These are phyloP conservation scores for Drosophila algonquin DNA, from an alignment of 2,888 invertebrate genomes.

Conservation along the genomic window DNA sequence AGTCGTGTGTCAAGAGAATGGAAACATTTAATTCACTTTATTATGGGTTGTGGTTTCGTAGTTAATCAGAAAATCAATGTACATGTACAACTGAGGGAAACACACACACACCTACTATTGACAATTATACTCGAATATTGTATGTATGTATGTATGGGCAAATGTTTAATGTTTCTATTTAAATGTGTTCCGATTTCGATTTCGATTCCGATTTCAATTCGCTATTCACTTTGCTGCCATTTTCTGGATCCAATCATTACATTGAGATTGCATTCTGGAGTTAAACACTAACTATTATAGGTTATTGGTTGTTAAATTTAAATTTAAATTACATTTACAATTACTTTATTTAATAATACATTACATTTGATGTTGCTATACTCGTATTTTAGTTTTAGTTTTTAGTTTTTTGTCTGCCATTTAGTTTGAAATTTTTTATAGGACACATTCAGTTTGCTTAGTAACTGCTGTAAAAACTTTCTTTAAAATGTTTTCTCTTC, in stretches of 20 bases:
- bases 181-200: slow-evolving; percentile 33
- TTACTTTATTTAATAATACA: slow-evolving; percentile 49
- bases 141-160: slow-evolving; percentile 36
- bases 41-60: slow-evolving; percentile 59
- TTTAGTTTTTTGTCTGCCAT: slow-evolving; percentile 35
- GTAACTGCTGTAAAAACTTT: slow-evolving; percentile 50
- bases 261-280: slow-evolving; percentile 66
- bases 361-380: slow-evolving; percentile 51
- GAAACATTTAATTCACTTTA: slow-evolving; percentile 74
- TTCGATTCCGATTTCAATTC: slow-evolving; percentile 48
- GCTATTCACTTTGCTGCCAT: slow-evolving; percentile 52
- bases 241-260: slow-evolving; percentile 42
- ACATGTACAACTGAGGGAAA: slow-evolving; percentile 66
- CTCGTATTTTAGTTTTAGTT: slow-evolving; percentile 45
- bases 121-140: slow-evolving; percentile 53
- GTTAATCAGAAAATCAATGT: slow-evolving; percentile 61
- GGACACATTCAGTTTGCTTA: slow-evolving; percentile 71
- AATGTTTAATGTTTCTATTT: slow-evolving; percentile 34
- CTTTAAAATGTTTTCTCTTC: slow-evolving; percentile 38
- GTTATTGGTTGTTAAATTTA: slow-evolving; percentile 27
- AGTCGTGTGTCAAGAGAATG: neutral
- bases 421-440: slow-evolving; percentile 61
- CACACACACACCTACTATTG: slow-evolving; percentile 58
- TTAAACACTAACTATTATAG: slow-evolving; percentile 64
- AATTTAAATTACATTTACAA: slow-evolving; percentile 30